Conservation (phyloP, 1,140 invertebrate species). For the Megalopta genalis region DNA sequence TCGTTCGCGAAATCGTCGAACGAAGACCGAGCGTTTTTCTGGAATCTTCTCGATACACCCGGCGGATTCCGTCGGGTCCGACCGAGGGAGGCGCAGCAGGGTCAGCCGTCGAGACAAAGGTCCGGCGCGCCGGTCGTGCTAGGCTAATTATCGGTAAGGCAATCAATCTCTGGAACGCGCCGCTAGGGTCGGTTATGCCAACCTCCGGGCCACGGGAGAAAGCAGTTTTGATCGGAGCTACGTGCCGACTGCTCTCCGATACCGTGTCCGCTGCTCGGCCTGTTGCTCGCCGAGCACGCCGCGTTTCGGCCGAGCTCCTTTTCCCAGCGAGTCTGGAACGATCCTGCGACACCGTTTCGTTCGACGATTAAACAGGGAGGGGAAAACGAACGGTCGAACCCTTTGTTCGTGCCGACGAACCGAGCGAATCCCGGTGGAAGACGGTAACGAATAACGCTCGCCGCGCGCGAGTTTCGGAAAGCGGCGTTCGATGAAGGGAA, state of each 20-base stretch:
- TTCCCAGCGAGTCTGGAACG: neutral
- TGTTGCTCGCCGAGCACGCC: neutral
- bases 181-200: slow-evolving; percentile 63
- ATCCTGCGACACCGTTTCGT: neutral
- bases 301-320: neutral
- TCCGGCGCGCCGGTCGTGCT: slow-evolving; percentile 58
- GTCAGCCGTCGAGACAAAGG: slow-evolving; percentile 59
- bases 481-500: no score
- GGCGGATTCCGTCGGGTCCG: slow-evolving; percentile 23
- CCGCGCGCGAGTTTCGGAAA: no score
- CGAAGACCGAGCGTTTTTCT: no score
- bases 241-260: slow-evolving; percentile 20
- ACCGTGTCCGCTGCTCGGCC: neutral
- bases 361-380: no score
- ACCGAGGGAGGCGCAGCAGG: slow-evolving; percentile 23
- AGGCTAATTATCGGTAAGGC: slow-evolving; percentile 72
- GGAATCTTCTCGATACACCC: neutral
- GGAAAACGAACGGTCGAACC: no score
- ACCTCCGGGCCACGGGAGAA: slow-evolving; percentile 68
- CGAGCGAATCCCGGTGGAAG: no score
- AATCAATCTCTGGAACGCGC: slow-evolving; percentile 65
- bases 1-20: no score
- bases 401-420: no score
- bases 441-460: no score
- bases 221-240: slow-evolving; percentile 67